phyloP scores from a whole-genome alignment of 1,140 invertebrate species.

The Adoxophyes honmai region DNA sequence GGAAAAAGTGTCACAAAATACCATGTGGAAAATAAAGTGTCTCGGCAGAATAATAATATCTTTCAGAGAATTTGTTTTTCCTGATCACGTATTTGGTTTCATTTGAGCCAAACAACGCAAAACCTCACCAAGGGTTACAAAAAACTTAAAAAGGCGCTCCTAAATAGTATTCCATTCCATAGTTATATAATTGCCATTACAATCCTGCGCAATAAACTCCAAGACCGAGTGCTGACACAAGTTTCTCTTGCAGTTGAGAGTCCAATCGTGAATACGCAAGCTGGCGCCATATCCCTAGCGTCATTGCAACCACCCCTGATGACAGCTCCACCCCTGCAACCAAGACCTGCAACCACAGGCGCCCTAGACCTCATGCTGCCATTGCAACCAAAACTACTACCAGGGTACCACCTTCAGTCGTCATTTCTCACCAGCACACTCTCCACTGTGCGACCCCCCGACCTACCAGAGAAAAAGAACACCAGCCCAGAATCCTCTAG shows the following conservation, averaged over 20 bases:
- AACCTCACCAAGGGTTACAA: too few species aligned
- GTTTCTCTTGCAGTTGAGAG: slow-evolving; percentile 65
- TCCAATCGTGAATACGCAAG: slow-evolving; percentile 69
- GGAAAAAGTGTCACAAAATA: too few species aligned
- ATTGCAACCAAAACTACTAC: slow-evolving; percentile 80
- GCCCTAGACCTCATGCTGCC: slow-evolving; percentile 80
- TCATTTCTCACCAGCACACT: slow-evolving; percentile 66
- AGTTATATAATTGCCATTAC: too few species aligned
- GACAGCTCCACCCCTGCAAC: slow-evolving; percentile 79
- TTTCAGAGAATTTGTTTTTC: too few species aligned
- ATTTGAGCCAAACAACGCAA: too few species aligned
- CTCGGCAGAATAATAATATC: too few species aligned
- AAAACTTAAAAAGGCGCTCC: too few species aligned
- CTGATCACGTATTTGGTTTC: too few species aligned
- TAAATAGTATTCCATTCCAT: too few species aligned
- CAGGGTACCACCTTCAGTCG: slow-evolving; percentile 69
- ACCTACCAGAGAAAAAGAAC: slow-evolving; percentile 43
- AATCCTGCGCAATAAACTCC: too few species aligned
- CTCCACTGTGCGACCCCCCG: slow-evolving; percentile 67
- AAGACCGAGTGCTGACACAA: neutral
- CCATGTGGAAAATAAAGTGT: too few species aligned
- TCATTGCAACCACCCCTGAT: slow-evolving; percentile 70
- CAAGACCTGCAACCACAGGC: slow-evolving; percentile 81
- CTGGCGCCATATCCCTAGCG: slow-evolving; percentile 66
- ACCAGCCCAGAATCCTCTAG: slow-evolving; percentile 38